These are phyloP conservation scores for Troides helena DNA, from an alignment of 2,888 invertebrate genomes.

Conservation along the genomic window DNA sequence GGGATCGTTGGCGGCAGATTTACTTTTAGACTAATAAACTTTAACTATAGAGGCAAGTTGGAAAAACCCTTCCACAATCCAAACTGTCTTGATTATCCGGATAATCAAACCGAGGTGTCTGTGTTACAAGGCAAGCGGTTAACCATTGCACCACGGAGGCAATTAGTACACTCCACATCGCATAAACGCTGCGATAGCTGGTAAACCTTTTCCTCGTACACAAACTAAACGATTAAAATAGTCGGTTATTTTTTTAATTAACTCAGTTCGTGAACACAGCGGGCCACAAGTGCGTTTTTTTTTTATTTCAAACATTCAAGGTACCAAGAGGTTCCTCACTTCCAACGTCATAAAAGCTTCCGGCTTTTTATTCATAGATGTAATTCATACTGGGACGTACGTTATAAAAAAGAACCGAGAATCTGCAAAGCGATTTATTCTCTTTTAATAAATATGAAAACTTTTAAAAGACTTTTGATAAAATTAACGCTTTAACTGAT, in stretches of 20 bases:
- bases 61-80: too few species aligned
- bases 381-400: slow-evolving; percentile 18
- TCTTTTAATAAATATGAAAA: slow-evolving; percentile 4
- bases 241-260: slow-evolving; percentile 2
- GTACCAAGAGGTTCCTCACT: slow-evolving; percentile 15
- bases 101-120: too few species aligned
- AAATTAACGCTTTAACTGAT: neutral
- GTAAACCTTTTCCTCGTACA: neutral
- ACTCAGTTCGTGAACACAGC: neutral
- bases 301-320: slow-evolving; percentile 15
- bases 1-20: too few species aligned
- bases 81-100: too few species aligned
- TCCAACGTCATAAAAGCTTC: slow-evolving; percentile 14
- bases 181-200: neutral
- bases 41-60: too few species aligned
- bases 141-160: too few species aligned
- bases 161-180: neutral
- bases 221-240: neutral
- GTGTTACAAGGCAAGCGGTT: too few species aligned
- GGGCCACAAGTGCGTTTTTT: neutral
- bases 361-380: slow-evolving; percentile 21
- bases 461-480: slow-evolving; percentile 1
- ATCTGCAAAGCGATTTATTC: slow-evolving; percentile 14
- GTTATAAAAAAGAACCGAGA: slow-evolving; percentile 10
- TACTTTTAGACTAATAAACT: too few species aligned